These are phyloP conservation scores for Amblyraja radiata DNA, from an alignment of 2,797 vertebrate species.

Conservation along the genomic window DNA sequence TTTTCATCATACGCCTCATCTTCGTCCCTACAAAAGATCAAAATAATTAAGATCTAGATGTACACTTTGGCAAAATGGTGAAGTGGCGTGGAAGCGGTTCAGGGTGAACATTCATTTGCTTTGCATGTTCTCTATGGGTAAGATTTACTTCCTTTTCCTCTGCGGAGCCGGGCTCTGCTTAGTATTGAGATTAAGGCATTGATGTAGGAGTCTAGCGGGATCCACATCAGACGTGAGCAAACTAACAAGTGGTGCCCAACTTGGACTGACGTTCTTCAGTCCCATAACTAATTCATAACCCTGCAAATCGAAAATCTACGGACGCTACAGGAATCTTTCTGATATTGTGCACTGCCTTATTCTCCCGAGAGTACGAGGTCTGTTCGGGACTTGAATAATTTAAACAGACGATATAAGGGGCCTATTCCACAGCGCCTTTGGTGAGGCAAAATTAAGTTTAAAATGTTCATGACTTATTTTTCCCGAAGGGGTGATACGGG, in stretches of 20 bases:
- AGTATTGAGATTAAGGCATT: conserved; percentile 47
- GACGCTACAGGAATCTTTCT: conserved; percentile 19
- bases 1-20: conserved; percentile 80
- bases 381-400: neutral
- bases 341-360: neutral
- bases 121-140: conserved; percentile 40
- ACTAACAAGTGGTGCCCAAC: conserved; percentile 45
- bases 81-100: neutral
- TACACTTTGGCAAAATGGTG: neutral
- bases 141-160: conserved; percentile 38
- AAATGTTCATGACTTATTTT: neutral
- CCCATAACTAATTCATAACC: conserved; percentile 32
- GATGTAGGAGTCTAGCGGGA: conserved; percentile 43
- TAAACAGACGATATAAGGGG: neutral
- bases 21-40: conserved; percentile 56
- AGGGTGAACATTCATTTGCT: neutral
- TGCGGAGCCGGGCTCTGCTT: conserved; percentile 42
- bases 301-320: conserved; percentile 15
- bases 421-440: neutral
- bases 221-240: conserved; percentile 44
- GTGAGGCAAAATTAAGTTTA: neutral
- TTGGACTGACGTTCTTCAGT: conserved; percentile 41
- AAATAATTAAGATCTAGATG: conserved; percentile 38
- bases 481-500: neutral
- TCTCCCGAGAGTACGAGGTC: neutral